These are phyloP conservation scores for Aethina tumida DNA, from an alignment of 1,140 invertebrate species.

Conservation along the genomic window DNA sequence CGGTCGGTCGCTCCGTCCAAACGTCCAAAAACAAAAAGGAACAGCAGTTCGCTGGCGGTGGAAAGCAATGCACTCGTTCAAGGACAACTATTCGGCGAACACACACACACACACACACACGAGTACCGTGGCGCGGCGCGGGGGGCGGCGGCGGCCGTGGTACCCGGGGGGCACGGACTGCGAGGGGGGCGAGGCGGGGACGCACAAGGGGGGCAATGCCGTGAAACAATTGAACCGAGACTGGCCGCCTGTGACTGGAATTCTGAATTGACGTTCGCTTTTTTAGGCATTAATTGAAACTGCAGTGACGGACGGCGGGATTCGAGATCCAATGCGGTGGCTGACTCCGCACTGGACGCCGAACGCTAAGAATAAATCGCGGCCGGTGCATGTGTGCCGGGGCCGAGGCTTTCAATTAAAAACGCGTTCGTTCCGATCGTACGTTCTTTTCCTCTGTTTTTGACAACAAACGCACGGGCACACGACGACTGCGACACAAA, in stretches of 20 bases:
- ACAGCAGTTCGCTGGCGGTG: constrained; percentile 11
- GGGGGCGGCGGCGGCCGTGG: not conserved
- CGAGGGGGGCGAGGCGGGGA: constrained; percentile 16
- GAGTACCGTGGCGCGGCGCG: constrained; percentile 19
- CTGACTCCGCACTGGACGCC: too few species aligned
- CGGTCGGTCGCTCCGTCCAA: constrained; percentile 13
- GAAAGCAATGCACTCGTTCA: constrained; percentile 37
- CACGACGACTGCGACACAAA: too few species aligned
- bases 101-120: constrained; percentile 17
- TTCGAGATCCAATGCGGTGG: not conserved
- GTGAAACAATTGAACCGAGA: constrained; percentile 37
- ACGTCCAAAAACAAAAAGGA: constrained; percentile 36
- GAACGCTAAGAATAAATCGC: too few species aligned
- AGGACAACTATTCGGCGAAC: constrained; percentile 34
- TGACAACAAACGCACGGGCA: too few species aligned
- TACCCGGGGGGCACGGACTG: constrained; percentile 7
- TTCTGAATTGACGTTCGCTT: constrained; percentile 34
- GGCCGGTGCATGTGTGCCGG: too few species aligned
- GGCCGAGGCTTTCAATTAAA: too few species aligned
- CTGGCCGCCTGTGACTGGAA: constrained; percentile 36
- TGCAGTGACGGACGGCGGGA: constrained; percentile 13
- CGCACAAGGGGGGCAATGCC: constrained; percentile 24
- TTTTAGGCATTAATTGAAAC: constrained; percentile 35
- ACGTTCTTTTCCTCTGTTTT: too few species aligned
- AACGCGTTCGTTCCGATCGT: too few species aligned